These are phyloP conservation scores for Diarsia rubi DNA, from an alignment of 2,888 invertebrate species.

Conservation along the genomic window DNA sequence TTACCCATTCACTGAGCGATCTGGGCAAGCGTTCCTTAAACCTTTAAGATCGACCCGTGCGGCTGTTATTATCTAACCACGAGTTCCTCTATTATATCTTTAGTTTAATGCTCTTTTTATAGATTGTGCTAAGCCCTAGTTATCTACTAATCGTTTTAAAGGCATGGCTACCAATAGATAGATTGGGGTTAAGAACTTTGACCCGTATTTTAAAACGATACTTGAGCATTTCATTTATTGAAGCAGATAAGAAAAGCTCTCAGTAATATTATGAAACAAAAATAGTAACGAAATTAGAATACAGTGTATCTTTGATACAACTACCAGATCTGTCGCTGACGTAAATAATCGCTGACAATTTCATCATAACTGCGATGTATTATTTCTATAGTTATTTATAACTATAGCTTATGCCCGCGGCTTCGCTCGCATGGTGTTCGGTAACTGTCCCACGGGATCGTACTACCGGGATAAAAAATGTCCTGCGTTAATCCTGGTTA, in stretches of 20 bases:
- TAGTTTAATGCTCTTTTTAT: slow-evolving; percentile 21
- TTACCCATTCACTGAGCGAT: background rate
- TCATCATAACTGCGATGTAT: background rate
- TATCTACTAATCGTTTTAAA: background rate
- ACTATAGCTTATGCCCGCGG: no score
- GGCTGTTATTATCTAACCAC: background rate
- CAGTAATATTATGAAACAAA: slow-evolving; percentile 9
- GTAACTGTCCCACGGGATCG: no score
- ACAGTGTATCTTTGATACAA: slow-evolving; percentile 10
- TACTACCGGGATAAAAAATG: no score
- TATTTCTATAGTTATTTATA: background rate
- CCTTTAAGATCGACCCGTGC: background rate
- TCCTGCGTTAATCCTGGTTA: no score
- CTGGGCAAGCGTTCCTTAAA: background rate
- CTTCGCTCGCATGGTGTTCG: no score
- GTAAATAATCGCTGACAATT: slow-evolving; percentile 10
- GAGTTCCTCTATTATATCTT: background rate
- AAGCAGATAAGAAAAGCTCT: slow-evolving; percentile 18
- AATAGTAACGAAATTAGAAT: slow-evolving; percentile 13
- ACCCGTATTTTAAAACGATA: slow-evolving; percentile 27
- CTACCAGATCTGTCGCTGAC: background rate
- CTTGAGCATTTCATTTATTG: slow-evolving; percentile 20
- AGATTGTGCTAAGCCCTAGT: slow-evolving; percentile 8
- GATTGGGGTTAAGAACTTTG: slow-evolving; percentile 15
- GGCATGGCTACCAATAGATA: slow-evolving; percentile 1